Conservation (phyloP, 1,140 invertebrate genomes). For the Stegodyphus mimosarum region DNA sequence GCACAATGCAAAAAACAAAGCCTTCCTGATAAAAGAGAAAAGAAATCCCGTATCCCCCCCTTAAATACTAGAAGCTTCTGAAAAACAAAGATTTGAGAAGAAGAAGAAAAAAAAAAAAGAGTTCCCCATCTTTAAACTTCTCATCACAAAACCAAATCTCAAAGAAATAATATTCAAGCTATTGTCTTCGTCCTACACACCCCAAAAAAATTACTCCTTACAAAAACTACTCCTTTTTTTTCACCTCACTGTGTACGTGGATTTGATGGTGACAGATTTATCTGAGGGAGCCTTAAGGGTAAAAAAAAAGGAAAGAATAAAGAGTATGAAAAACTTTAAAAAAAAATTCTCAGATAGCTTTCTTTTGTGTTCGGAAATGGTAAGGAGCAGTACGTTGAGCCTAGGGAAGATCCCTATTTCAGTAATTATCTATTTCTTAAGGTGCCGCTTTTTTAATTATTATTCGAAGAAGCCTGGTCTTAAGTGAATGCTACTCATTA, state of each 20-base stretch:
- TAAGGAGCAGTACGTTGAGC: not conserved
- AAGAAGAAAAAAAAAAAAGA: not conserved
- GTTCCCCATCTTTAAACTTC: not conserved
- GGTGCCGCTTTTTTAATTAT: slow-evolving; percentile 57
- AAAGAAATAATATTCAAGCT: slow-evolving; percentile 49
- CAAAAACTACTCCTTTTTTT: slow-evolving; percentile 4
- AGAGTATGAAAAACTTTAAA: slow-evolving; percentile 3
- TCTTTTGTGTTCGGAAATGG: slow-evolving; percentile 42
- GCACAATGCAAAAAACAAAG: not conserved
- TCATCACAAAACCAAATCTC: slow-evolving; percentile 44
- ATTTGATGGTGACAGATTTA: slow-evolving; percentile 57
- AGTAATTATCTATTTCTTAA: slow-evolving; percentile 60
- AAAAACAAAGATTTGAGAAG: not conserved
- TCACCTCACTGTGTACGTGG: slow-evolving; percentile 25
- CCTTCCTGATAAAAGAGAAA: not conserved
- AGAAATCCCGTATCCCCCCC: not conserved
- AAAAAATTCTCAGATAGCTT: slow-evolving; percentile 24
- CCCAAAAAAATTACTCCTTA: slow-evolving; percentile 1
- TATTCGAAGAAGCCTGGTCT: slow-evolving; percentile 39
- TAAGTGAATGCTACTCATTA: slow-evolving; percentile 43
- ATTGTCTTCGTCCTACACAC: slow-evolving; percentile 34
- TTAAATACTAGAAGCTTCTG: slow-evolving; percentile 4
- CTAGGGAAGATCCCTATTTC: slow-evolving; percentile 34
- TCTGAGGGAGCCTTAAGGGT: slow-evolving; percentile 16
- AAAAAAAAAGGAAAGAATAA: slow-evolving; percentile 5